These are phyloP conservation scores for Agrochola macilenta DNA, from an alignment of 2,888 invertebrate species.

Conservation along the genomic window DNA sequence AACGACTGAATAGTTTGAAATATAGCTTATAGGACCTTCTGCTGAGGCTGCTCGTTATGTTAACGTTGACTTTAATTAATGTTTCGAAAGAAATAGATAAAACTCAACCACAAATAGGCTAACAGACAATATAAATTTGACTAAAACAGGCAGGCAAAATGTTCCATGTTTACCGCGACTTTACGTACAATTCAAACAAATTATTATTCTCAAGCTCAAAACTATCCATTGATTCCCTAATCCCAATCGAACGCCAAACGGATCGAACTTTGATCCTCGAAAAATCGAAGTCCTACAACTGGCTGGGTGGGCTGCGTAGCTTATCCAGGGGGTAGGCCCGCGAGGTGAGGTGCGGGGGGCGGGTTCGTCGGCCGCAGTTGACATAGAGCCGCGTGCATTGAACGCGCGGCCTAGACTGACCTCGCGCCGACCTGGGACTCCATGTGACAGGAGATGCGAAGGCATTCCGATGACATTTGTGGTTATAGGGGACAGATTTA, in stretches of 20 bases:
- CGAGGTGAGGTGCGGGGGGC: slow-evolving; percentile 59
- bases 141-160: not conserved
- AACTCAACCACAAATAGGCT: not conserved
- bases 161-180: not conserved
- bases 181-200: not conserved
- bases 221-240: not conserved
- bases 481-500: not conserved
- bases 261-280: slow-evolving; percentile 53
- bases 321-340: slow-evolving; percentile 69
- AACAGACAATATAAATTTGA: not conserved
- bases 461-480: slow-evolving; percentile 10
- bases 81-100: slow-evolving; percentile 10
- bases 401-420: slow-evolving; percentile 87
- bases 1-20: slow-evolving; percentile 28
- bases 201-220: not conserved
- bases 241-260: slow-evolving; percentile 12
- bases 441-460: slow-evolving; percentile 51
- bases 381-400: slow-evolving; percentile 85
- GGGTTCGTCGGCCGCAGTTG: slow-evolving; percentile 83
- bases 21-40: slow-evolving; percentile 22
- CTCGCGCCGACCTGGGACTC: slow-evolving; percentile 77
- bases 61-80: not conserved
- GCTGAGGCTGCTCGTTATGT: slow-evolving; percentile 1
- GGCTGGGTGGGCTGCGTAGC: slow-evolving; percentile 78
- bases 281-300: slow-evolving; percentile 70